Evolutionary conservation across 2,113 vertebrate genomes (phyloP).

Genomic region (Stigmatopora argus): DNA sequence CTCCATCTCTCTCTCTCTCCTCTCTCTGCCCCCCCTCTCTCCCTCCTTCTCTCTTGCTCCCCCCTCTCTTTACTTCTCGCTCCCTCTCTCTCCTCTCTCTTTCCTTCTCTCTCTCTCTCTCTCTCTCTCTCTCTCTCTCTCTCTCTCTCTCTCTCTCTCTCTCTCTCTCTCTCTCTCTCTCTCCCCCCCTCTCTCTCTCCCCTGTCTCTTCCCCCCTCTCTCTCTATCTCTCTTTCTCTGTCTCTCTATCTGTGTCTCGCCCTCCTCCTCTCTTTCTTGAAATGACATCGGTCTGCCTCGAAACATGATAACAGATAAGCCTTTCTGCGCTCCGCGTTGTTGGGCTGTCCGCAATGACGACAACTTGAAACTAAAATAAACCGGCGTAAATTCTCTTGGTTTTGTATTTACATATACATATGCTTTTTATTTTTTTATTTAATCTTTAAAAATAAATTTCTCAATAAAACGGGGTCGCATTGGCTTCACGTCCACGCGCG

Average conservation of each 20-base stretch:
- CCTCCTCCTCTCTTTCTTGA: constrained; percentile 72
- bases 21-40: no score
- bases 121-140: no score
- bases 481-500: constrained; percentile 37
- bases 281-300: constrained; percentile 69
- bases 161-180: constrained; percentile 1
- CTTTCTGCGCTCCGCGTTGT: constrained; percentile 56
- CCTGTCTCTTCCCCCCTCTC: constrained; percentile 57
- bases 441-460: background rate
- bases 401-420: background rate
- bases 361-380: constrained; percentile 57
- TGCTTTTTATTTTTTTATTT: background rate
- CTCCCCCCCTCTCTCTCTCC: constrained; percentile 62
- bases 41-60: no score
- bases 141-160: no score
- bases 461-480: constrained; percentile 15
- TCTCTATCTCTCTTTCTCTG: constrained; percentile 70
- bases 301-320: constrained; percentile 71
- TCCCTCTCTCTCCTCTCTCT: constrained; percentile 61
- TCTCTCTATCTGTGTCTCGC: constrained; percentile 59
- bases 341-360: constrained; percentile 52
- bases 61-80: no score
- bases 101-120: constrained; percentile 63
- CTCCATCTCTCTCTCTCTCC: no score
- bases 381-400: constrained; percentile 23